These are phyloP conservation scores for Papilio dardanus DNA, from an alignment of 1,140 invertebrate genomes.

Conservation along the genomic window DNA sequence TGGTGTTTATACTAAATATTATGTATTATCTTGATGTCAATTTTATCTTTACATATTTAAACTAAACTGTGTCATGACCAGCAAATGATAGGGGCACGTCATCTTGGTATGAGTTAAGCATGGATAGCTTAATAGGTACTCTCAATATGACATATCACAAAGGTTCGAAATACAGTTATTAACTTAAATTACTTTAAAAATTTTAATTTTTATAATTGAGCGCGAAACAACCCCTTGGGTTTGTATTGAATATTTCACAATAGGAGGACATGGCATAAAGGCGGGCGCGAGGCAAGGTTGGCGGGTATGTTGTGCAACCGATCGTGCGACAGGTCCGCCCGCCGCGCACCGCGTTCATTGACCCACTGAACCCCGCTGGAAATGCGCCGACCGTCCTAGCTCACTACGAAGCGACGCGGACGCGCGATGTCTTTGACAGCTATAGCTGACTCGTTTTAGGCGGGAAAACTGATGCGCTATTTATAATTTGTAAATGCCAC, in stretches of 20 bases:
- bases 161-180: no score
- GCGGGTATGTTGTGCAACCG: conserved; percentile 67
- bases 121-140: not conserved
- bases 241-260: conserved; percentile 9
- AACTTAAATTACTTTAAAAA: conserved; percentile 29
- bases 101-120: not conserved
- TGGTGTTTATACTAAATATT: not conserved
- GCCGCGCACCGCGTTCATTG: conserved; percentile 64
- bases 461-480: conserved; percentile 22
- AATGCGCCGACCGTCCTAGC: conserved; percentile 46
- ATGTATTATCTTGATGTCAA: not conserved
- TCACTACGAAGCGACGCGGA: conserved; percentile 15
- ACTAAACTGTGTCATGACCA: not conserved
- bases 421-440: conserved; percentile 28
- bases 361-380: conserved; percentile 74
- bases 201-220: conserved; percentile 19
- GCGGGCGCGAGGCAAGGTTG: not conserved
- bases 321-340: conserved; percentile 67
- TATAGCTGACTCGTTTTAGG: conserved; percentile 12
- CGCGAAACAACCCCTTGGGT: conserved; percentile 16
- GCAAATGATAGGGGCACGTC: not conserved
- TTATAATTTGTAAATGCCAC: not conserved
- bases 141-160: no score
- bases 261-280: not conserved
- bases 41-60: not conserved